These are phyloP conservation scores for Muricea muricata DNA, from an alignment of 92 coral and sea anemone species.

Conservation along the genomic window DNA sequence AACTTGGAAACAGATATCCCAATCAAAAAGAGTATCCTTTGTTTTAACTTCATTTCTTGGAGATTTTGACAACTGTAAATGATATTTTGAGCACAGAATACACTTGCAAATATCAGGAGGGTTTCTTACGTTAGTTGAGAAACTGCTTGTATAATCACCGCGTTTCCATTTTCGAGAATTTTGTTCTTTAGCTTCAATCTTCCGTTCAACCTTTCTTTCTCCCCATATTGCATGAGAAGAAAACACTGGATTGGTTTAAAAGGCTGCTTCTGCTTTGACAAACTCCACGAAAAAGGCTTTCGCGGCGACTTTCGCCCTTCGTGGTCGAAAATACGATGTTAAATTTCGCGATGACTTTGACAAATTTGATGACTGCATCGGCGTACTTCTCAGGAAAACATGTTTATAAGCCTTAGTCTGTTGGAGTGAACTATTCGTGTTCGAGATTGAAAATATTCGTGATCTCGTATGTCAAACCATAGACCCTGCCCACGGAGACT, in stretches of 20 bases:
- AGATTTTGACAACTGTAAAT: background rate
- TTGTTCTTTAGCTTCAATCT: background rate
- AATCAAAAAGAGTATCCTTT: constrained; percentile 51
- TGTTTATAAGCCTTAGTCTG: background rate
- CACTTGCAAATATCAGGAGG: constrained; percentile 45
- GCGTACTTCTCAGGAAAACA: constrained; percentile 4
- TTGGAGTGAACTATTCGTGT: constrained; percentile 2
- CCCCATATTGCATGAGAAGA: constrained; percentile 53
- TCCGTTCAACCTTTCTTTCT: constrained; percentile 8
- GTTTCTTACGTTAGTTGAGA: constrained; percentile 4
- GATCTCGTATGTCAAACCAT: constrained; percentile 52
- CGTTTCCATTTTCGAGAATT: background rate
- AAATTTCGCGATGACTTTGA: constrained; percentile 37
- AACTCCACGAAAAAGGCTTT: constrained; percentile 41
- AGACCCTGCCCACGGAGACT: no score
- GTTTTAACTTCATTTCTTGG: constrained; percentile 45
- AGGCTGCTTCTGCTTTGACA: background rate
- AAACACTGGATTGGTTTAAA: constrained; percentile 58
- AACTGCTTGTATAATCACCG: constrained; percentile 2
- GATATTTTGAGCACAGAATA: background rate
- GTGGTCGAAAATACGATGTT: constrained; percentile 58
- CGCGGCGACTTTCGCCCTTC: constrained; percentile 60
- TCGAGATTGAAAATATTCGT: constrained; percentile 55
- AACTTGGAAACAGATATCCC: constrained; percentile 46
- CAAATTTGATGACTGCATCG: background rate